phyloP scores from a whole-genome alignment of 2,888 invertebrate species.

The Cosmia trapezina region DNA sequence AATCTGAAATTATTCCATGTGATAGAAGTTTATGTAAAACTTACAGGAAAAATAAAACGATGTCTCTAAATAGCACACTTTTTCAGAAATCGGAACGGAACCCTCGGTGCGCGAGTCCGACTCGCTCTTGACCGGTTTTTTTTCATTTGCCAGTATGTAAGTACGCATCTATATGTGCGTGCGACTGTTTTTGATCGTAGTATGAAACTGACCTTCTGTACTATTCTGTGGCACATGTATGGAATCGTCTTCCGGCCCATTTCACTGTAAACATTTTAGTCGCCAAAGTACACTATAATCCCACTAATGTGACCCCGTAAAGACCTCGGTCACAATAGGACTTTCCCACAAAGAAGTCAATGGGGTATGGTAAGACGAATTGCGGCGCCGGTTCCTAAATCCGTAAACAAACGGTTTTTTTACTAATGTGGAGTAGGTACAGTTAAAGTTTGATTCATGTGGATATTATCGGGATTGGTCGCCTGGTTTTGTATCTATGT shows the following conservation, averaged over 20 bases:
- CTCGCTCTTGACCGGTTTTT: too few relatives aligned
- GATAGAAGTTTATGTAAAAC: too few relatives aligned
- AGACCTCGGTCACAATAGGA: slow-evolving; percentile 27
- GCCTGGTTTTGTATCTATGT: neutral
- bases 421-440: neutral
- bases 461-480: neutral
- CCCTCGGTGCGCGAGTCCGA: too few relatives aligned
- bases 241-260: slow-evolving; percentile 36
- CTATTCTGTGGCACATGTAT: slow-evolving; percentile 22
- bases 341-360: slow-evolving; percentile 42
- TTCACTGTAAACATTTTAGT: slow-evolving; percentile 33
- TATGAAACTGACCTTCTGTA: neutral
- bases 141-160: neutral
- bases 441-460: neutral
- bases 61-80: too few relatives aligned
- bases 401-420: neutral
- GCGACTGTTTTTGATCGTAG: neutral
- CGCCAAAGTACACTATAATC: slow-evolving; percentile 38
- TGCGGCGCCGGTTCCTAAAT: neutral
- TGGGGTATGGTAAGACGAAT: slow-evolving; percentile 30
- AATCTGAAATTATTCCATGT: too few relatives aligned
- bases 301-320: slow-evolving; percentile 41
- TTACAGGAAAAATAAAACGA: too few relatives aligned
- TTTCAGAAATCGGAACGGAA: too few relatives aligned
- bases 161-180: neutral